These are phyloP conservation scores for Phymastichus coffea DNA, from an alignment of 1,140 invertebrate species.

Conservation along the genomic window DNA sequence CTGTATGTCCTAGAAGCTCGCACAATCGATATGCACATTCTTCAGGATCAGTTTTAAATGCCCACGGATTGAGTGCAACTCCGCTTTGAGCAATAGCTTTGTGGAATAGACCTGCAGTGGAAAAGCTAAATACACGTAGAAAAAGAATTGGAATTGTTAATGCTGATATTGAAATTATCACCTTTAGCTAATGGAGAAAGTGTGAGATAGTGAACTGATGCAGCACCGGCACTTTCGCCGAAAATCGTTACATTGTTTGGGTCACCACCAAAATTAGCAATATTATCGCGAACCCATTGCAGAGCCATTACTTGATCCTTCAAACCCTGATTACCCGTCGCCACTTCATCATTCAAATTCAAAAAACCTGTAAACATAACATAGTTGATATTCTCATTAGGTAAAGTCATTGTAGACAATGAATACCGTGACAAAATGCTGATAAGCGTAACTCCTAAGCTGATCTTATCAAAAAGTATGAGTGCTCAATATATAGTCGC, in stretches of 20 bases:
- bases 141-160: no score
- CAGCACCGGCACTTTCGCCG: slow-evolving; percentile 61
- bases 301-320: slow-evolving; percentile 48
- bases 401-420: no score
- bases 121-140: no score
- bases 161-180: no score
- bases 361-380: slow-evolving; percentile 36
- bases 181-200: slow-evolving; percentile 31
- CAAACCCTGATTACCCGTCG: slow-evolving; percentile 51
- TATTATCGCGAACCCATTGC: slow-evolving; percentile 57
- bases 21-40: slow-evolving; percentile 48
- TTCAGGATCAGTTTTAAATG: slow-evolving; percentile 51
- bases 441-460: no score
- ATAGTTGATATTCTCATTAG: no score
- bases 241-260: slow-evolving; percentile 63
- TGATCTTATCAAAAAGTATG: no score
- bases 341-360: slow-evolving; percentile 26
- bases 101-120: slow-evolving; percentile 69
- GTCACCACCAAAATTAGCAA: slow-evolving; percentile 57
- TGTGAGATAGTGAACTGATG: slow-evolving; percentile 41
- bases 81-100: slow-evolving; percentile 73
- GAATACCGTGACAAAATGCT: no score
- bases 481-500: no score
- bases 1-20: slow-evolving; percentile 35
- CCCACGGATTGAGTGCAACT: slow-evolving; percentile 72